phyloP scores from a whole-genome alignment of 2,113 vertebrate species.

The Formicarius rufipectus region DNA sequence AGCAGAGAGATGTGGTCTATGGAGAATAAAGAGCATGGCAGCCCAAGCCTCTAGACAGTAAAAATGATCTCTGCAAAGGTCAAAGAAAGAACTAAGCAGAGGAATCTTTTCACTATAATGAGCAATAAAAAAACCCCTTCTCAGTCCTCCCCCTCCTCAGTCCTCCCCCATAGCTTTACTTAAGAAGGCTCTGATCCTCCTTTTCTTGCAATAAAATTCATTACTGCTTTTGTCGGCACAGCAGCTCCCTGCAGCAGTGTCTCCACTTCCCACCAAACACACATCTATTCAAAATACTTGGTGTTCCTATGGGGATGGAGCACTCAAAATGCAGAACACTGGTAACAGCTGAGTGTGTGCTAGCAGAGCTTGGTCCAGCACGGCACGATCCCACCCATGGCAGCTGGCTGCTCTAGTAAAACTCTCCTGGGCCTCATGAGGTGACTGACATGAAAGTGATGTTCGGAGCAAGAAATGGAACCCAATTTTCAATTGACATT shows the following conservation, averaged over 20 bases:
- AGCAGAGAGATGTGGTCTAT: background rate
- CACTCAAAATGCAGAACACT: background rate
- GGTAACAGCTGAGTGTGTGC: background rate
- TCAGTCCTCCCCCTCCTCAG: fast-evolving
- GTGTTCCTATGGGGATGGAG: background rate
- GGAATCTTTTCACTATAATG: background rate
- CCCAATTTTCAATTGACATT: constrained; percentile 34
- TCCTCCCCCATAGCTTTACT: background rate
- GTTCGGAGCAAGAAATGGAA: constrained; percentile 40
- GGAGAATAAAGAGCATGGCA: background rate
- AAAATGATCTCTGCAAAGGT: background rate
- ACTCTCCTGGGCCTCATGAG: background rate
- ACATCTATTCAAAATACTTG: background rate
- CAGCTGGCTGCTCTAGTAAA: constrained; percentile 5
- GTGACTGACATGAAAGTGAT: constrained; percentile 24
- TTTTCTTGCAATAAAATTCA: background rate
- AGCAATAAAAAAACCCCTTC: background rate
- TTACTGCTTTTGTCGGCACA: background rate
- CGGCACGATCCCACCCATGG: background rate
- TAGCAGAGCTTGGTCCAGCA: fast-evolving
- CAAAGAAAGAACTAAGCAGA: background rate
- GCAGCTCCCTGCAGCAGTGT: background rate
- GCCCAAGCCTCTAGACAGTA: background rate
- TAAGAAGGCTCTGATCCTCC: background rate
- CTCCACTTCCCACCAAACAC: background rate